A percentile compares a stretch with the other conserved stretches of the same genome.
phyloP scores from a whole-genome alignment of 2,113 vertebrate species.

The Chroicocephalus ridibundus region DNA sequence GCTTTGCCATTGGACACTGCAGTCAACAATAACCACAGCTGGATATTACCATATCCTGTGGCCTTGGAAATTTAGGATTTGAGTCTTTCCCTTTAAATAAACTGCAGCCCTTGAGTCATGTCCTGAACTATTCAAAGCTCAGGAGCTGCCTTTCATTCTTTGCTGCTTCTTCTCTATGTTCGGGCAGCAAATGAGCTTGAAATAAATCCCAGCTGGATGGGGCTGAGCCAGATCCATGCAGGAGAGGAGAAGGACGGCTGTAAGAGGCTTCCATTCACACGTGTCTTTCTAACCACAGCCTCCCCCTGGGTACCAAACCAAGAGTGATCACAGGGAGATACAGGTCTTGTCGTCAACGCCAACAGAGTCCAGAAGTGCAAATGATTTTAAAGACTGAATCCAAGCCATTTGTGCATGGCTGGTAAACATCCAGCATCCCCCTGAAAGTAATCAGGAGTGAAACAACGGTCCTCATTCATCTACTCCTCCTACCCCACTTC shows the following conservation, averaged over 20 bases:
- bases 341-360: background rate
- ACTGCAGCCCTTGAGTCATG: background rate
- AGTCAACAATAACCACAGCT: background rate
- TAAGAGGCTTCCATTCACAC: background rate
- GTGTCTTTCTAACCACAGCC: background rate
- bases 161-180: background rate
- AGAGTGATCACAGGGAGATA: background rate
- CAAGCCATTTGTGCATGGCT: background rate
- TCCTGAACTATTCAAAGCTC: background rate
- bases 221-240: background rate
- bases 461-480: constrained; percentile 43
- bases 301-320: background rate
- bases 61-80: background rate
- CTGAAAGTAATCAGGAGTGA: background rate
- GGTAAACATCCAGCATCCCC: background rate
- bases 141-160: background rate
- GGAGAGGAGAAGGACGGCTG: background rate
- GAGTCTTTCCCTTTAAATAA: background rate
- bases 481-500: background rate
- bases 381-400: background rate
- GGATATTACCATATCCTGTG: background rate
- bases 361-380: background rate
- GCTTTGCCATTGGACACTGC: background rate
- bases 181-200: background rate
- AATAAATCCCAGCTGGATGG: background rate